phyloP scores from a whole-genome alignment of 1,140 invertebrate genomes.

The Zaprionus kolodkinae region DNA sequence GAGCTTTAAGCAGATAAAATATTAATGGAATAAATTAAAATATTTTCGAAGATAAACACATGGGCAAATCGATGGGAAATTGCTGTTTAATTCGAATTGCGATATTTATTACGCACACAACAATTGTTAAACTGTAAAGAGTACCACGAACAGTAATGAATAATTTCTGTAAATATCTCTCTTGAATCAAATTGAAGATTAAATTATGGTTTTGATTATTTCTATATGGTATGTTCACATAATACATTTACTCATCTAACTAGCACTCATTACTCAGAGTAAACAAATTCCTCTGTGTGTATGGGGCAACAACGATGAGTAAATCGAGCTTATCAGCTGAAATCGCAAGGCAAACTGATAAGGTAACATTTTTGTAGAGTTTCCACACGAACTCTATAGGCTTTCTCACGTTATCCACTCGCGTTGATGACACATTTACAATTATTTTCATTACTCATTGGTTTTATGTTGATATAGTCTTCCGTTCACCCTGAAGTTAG shows the following conservation, averaged over 20 bases:
- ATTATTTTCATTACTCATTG: constrained; percentile 49
- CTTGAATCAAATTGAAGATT: not conserved
- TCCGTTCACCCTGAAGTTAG: not conserved
- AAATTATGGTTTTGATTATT: constrained; percentile 1
- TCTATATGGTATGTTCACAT: not conserved
- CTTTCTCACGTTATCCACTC: constrained; percentile 13
- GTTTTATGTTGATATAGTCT: not conserved
- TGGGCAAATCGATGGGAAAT: not conserved
- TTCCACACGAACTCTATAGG: constrained; percentile 15
- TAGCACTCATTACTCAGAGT: constrained; percentile 34
- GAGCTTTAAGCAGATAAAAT: constrained; percentile 60
- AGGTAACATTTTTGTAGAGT: constrained; percentile 64
- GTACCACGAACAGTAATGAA: not conserved
- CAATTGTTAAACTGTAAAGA: not conserved
- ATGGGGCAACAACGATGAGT: constrained; percentile 60
- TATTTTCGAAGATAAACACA: constrained; percentile 28
- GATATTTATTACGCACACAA: not conserved
- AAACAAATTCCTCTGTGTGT: constrained; percentile 34
- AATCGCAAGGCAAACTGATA: constrained; percentile 60
- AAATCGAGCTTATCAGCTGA: constrained; percentile 61
- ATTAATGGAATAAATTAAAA: constrained; percentile 61
- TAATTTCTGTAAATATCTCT: not conserved
- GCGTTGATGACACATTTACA: constrained; percentile 49
- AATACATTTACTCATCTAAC: not conserved
- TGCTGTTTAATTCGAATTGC: not conserved